Conservation (phyloP, 53 echinoderm and acorn worm genomes). For the Glandiceps talaboti region DNA sequence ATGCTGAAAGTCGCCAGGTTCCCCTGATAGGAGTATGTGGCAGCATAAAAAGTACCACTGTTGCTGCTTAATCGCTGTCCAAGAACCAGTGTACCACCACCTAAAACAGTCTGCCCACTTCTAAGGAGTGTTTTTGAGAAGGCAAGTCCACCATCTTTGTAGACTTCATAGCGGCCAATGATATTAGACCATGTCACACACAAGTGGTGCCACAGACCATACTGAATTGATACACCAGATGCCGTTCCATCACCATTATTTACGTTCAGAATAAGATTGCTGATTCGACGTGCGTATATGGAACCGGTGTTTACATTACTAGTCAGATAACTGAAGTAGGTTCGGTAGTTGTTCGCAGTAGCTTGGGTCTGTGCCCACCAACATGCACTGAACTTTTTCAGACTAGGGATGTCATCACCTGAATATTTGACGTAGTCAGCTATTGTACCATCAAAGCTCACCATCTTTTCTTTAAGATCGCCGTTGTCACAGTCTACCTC, state of each 20-base stretch:
- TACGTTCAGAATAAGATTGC: neutral
- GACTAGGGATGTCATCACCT: neutral
- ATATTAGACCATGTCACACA: neutral
- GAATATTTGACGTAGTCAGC: neutral
- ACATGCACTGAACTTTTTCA: neutral
- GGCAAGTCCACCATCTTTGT: neutral
- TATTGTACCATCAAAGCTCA: neutral
- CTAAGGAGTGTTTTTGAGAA: neutral
- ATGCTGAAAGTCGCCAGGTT: neutral
- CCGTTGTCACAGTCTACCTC: neutral
- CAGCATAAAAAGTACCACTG: neutral
- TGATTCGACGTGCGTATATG: neutral
- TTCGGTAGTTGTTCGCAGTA: neutral
- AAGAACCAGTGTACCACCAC: neutral
- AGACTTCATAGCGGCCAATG: neutral
- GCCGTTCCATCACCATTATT: neutral
- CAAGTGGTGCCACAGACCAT: neutral
- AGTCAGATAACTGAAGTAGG: neutral
- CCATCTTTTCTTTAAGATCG: neutral
- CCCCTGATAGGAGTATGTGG: neutral
- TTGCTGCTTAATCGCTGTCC: neutral
- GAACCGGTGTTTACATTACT: neutral
- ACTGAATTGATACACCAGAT: neutral
- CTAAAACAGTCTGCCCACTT: neutral
- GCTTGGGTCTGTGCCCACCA: neutral